A percentile compares a stretch with the other conserved stretches of the same genome.
Evolutionary conservation across 2,113 vertebrate genomes (phyloP).

Genomic region (Numenius arquata): DNA sequence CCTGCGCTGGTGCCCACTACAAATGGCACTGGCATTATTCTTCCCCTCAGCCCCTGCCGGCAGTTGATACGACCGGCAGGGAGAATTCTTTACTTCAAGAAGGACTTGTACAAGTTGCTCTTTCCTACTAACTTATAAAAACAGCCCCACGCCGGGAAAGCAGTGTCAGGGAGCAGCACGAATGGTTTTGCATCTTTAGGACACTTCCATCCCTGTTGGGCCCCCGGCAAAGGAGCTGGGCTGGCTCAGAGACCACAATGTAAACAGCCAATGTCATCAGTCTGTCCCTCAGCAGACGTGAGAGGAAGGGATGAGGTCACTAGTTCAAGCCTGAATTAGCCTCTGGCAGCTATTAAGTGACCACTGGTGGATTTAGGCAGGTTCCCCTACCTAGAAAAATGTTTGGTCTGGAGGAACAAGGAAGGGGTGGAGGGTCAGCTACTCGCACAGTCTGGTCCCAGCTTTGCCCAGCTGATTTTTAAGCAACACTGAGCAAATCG

Average conservation of each 20-base stretch:
- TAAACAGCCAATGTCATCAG: neutral
- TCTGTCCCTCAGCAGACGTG: neutral
- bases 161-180: neutral
- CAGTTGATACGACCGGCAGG: neutral
- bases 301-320: conserved; percentile 12
- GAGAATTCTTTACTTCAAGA: neutral
- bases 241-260: neutral
- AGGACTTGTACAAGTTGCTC: neutral
- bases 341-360: conserved; percentile 11
- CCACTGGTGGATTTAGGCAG: neutral
- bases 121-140: neutral
- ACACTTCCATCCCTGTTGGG: neutral
- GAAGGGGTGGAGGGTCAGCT: neutral
- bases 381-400: conserved; percentile 1
- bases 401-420: conserved; percentile 2
- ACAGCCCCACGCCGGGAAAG: neutral
- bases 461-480: neutral
- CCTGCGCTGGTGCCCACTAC: neutral
- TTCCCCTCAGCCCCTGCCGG: neutral
- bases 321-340: neutral
- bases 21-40: neutral
- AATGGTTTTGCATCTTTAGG: neutral
- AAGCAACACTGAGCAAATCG: neutral
- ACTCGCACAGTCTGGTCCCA: neutral
- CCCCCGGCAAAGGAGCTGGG: neutral